Percentiles rank a stretch among this genome's conserved stretches.
Evolutionary conservation across 1,140 invertebrate genomes (phyloP).

Genomic region (Ladona fulva): DNA sequence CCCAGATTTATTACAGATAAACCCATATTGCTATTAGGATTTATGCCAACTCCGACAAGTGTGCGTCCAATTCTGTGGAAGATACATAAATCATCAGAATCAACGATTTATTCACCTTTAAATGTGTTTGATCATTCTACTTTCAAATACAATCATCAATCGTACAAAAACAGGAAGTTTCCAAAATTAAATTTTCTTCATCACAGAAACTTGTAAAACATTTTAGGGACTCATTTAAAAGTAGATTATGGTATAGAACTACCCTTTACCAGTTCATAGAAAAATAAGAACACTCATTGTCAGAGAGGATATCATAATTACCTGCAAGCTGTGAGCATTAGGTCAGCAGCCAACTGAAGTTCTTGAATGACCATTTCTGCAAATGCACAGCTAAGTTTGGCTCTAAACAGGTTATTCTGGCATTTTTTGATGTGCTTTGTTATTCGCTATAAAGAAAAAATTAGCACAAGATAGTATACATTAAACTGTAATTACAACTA

Average conservation of each 20-base stretch:
- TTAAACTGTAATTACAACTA: no score
- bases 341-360: slow-evolving; percentile 47
- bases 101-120: no score
- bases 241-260: no score
- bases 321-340: slow-evolving; percentile 52
- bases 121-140: no score
- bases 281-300: no score
- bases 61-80: slow-evolving; percentile 45
- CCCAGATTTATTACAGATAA: slow-evolving; percentile 53
- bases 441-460: slow-evolving; percentile 41
- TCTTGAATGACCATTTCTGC: slow-evolving; percentile 45
- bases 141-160: no score
- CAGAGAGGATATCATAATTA: slow-evolving; percentile 22
- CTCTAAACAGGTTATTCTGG: slow-evolving; percentile 40
- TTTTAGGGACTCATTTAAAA: no score
- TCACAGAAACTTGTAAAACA: no score
- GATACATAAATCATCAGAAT: no score
- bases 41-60: slow-evolving; percentile 47
- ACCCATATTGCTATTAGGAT: slow-evolving; percentile 52
- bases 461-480: slow-evolving; percentile 16
- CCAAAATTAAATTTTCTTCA: no score
- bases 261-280: no score
- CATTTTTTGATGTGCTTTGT: slow-evolving; percentile 49
- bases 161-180: no score
- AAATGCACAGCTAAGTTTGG: slow-evolving; percentile 36